Evolutionary conservation across 2,797 vertebrate species (phyloP), one percentile per base, ranked within the genome.

Genomic region (Microchirus variegatus): DNA sequence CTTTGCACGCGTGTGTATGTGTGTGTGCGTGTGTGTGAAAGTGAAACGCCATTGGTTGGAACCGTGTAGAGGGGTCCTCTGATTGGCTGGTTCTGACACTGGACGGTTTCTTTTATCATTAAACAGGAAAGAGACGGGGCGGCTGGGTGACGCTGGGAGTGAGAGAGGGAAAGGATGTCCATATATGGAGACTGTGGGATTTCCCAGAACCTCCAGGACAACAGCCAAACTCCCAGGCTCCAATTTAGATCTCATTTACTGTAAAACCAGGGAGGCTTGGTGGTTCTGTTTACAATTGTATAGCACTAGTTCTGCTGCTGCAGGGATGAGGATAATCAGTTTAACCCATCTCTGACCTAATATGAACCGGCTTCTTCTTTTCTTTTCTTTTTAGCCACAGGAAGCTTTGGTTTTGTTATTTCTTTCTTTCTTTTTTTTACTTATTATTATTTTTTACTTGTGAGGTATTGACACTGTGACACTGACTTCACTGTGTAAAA

Each of bases 41-140:
- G 10, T 62, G 44, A 56, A 46, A 63, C 14, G 22, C 10, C 1
- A 82, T 26, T 67, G 82, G 83, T 53, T 26, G 10, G 37, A 68
- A 51, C 46, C 36, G 5, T 50, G 46, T 1, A 3, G 2, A 18
- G 2, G 2, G 2, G 8, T 1, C 14, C 17, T 66, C 31, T 62
- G 1, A 87, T 81, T 84, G 83, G 82, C 48, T 59, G 2, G 5
- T 16, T 53, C 42, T 35, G 8, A 15, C 1, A 13, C 2, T 2
- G 5, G 19, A 19, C 8, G 16, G 68, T 90, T 91, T 89, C 72
- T 13, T 79, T 92, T 91, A 50, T 53, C 14, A 6, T 1, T 0
- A 82, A 85, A 78, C 37, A 51, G 60, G 62, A 77, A 63, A 19
- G 4, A 8, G 22, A 56, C 2, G 3, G 3, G 1, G 0, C 0